Evolutionary conservation across 2,113 vertebrate species (phyloP), one percentile per base, ranked within the genome.

Genomic region (Vidua macroura): DNA sequence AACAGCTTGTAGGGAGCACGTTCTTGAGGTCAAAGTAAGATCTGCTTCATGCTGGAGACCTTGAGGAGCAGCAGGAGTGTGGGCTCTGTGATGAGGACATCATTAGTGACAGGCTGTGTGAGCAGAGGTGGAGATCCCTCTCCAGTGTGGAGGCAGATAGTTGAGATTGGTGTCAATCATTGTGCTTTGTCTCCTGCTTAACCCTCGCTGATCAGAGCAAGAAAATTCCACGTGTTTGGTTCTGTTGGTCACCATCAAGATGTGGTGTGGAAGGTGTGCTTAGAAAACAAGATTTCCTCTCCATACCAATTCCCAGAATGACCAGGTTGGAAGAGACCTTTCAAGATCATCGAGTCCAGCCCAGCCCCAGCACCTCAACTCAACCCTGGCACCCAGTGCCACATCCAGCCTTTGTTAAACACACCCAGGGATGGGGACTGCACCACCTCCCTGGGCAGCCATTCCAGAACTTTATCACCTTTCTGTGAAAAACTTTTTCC

Each of bases 1-100:
- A 88, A 13, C 1, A 9, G 9, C 41, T 78, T 62, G 11, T 13
- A 48, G 66, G 17, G 53, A 87, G 28, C 43, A 30, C 0, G 0
- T 69, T 86, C 66, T 33, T 62, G 41, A 86, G 83, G 55, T 52
- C 84, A 64, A 2, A 52, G 35, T 12, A 31, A 20, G 31, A n/a
- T 35, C 16, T 84, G 28, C 70, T 31, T 89, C 7, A 0, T 37
- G n/a, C 55, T 79, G 25, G 49, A 56, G 25, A 43, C n/a, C 13
- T 30, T 0, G 15, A 79, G 48, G 25, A 86, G 86, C 60, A 49
- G 33, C 27, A 21, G 6, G 39, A 67, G n/a, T 16, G 3, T 62
- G 52, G 55, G 17, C 30, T 64, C 46, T 77, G 48, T 51, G 60
- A 13, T 70, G 56, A 33, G 31, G 15, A 69, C 37, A 44, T 48